Evolutionary conservation across 2,113 vertebrate genomes (phyloP).

Genomic region (Arenaria interpres): DNA sequence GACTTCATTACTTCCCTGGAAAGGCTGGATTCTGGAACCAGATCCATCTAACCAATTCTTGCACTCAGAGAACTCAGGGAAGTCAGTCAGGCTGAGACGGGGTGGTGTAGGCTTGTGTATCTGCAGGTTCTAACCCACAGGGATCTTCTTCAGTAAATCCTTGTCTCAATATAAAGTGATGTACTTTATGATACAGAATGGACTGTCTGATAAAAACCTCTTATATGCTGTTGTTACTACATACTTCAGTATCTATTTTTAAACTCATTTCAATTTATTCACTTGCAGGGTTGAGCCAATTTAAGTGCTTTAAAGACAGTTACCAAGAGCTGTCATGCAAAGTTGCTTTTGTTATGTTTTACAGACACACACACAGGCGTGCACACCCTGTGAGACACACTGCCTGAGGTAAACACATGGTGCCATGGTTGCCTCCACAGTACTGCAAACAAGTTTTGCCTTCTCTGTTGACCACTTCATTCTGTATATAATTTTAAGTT

Average conservation of each 20-base stretch:
- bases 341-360: background rate
- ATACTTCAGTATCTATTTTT: background rate
- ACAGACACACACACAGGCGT: no score
- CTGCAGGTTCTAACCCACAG: background rate
- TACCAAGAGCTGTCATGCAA: background rate
- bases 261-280: background rate
- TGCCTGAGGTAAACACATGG: background rate
- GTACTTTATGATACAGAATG: background rate
- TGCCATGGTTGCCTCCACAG: background rate
- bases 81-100: background rate
- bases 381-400: background rate
- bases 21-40: background rate
- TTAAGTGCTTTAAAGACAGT: background rate
- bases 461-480: background rate
- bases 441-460: background rate
- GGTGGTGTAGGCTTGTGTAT: background rate
- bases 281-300: background rate
- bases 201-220: background rate
- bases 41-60: background rate
- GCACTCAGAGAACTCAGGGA: background rate
- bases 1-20: background rate
- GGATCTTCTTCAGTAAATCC: background rate
- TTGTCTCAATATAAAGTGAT: background rate
- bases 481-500: background rate
- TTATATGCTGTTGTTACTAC: background rate